Conservation (phyloP, 2,797 vertebrate genomes). For the Neomorphus geoffroyi region DNA sequence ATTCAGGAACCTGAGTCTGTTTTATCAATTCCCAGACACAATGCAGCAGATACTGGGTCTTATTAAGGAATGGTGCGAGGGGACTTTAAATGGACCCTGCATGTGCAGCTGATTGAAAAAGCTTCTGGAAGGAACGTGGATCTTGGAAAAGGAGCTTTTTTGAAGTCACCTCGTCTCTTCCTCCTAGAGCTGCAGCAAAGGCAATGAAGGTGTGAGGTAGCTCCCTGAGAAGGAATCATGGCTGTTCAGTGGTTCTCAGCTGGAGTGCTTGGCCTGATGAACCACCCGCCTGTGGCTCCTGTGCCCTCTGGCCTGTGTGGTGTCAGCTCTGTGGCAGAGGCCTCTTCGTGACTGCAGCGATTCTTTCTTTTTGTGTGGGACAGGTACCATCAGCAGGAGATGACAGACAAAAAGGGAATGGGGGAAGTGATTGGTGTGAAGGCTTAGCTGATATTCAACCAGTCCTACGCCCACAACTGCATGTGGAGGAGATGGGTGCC, state of each 20-base stretch:
- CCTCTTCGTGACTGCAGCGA: not conserved
- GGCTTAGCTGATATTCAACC: not conserved
- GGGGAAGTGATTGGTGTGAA: not conserved
- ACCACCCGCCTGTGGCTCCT: not conserved
- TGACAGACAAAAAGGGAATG: not conserved
- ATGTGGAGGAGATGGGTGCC: accelerated
- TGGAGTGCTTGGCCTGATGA: not conserved
- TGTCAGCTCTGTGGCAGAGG: not conserved
- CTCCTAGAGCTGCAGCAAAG: not conserved
- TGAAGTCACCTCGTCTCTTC: not conserved
- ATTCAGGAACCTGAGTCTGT: not conserved
- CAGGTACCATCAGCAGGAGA: not conserved
- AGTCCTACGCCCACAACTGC: not conserved
- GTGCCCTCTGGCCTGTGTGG: not conserved
- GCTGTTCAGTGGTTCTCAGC: accelerated
- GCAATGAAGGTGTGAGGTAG: accelerated
- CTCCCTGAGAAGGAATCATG: not conserved
- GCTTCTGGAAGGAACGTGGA: not conserved
- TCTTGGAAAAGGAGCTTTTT: not conserved
- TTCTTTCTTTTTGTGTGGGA: not conserved
- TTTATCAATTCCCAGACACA: not conserved
- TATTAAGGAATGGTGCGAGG: not conserved
- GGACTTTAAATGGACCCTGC: not conserved
- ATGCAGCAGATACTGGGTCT: not conserved
- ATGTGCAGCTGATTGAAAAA: not conserved